These are phyloP conservation scores for Charina bottae DNA, from an alignment of 2,113 vertebrate species.

Conservation along the genomic window DNA sequence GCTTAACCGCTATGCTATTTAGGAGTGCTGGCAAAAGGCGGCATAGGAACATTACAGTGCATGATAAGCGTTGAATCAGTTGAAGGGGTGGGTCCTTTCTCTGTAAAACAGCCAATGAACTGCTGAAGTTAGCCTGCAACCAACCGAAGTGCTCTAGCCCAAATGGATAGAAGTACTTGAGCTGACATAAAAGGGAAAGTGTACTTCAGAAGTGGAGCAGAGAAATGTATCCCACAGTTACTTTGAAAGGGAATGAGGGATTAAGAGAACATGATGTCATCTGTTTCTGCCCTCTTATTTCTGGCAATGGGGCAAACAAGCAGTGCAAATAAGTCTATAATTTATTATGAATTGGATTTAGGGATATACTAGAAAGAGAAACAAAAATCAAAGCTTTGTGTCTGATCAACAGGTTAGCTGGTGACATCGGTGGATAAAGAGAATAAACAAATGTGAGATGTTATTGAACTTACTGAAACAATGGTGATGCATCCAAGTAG, in stretches of 20 bases:
- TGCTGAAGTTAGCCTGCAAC: no score
- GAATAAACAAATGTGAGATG: neutral
- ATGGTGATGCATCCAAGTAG: neutral
- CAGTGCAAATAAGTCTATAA: neutral
- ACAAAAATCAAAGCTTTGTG: neutral
- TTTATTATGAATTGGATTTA: neutral
- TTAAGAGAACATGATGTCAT: neutral
- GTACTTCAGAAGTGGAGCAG: neutral
- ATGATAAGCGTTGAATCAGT: neutral
- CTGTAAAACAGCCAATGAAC: no score
- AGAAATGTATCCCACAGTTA: neutral
- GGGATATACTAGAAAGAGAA: neutral
- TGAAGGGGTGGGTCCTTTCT: no score
- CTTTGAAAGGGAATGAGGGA: neutral
- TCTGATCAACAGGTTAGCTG: neutral
- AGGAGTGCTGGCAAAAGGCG: neutral
- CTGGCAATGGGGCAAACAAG: neutral
- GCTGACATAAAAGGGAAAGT: neutral
- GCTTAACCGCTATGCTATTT: no score
- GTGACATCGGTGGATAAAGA: neutral
- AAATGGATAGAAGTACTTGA: neutral
- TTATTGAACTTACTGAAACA: neutral
- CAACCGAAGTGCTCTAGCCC: no score
- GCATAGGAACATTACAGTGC: no score
- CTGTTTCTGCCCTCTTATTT: neutral